Base-by-base conservation (phyloP, 2,888 invertebrate genomes). In the Tuta absoluta region DNA sequence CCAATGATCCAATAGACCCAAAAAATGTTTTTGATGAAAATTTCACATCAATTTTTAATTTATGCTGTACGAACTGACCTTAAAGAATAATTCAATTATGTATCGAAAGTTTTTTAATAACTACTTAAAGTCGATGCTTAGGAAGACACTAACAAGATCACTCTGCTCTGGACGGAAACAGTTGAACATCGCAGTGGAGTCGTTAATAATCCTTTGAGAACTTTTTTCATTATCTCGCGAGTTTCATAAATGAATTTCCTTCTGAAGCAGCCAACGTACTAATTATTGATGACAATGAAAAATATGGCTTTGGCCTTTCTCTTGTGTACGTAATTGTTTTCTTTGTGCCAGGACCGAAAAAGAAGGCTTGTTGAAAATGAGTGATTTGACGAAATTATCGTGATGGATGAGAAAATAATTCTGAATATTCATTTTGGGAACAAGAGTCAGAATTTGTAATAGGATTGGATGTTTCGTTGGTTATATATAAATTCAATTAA, bases 141-240 rank as follows among this genome's bases (percentile, higher is more conserved):
- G 12, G 23, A 51, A 19, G 23, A 51, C 19, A 51, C 51, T 51
- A 51, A 51, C 23, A 51, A 51, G 51, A 51, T 51, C 8, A 8
- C 23, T 19, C 1, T 23, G 5, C 51, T 38, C n/a, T 10, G 33
- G 33, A 38, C 11, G 28, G 45, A 28, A 61, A 56, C 56, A 56
- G 45, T 49, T 41, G 38, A 38, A 62, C 51, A 49, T 49, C 28
- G 49, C 48, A 49, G 21, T 23, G 10, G 5, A 53, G 49, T 63
- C 53, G 19, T 65, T 53, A 63, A 59, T 63, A 65, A 60, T 33
- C 62, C 19, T 56, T 63, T 7, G 33, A 41, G 37, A 66, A 66
- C 63, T 62, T 66, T 63, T 66, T 66, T 66, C 66, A 63, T 66
- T 63, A 63, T 37, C 58, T 49, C 17, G 23, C 17, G 45, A 60